These are phyloP conservation scores for Hyaena hyaena DNA, from an alignment of 2,113 vertebrate species.

Conservation along the genomic window DNA sequence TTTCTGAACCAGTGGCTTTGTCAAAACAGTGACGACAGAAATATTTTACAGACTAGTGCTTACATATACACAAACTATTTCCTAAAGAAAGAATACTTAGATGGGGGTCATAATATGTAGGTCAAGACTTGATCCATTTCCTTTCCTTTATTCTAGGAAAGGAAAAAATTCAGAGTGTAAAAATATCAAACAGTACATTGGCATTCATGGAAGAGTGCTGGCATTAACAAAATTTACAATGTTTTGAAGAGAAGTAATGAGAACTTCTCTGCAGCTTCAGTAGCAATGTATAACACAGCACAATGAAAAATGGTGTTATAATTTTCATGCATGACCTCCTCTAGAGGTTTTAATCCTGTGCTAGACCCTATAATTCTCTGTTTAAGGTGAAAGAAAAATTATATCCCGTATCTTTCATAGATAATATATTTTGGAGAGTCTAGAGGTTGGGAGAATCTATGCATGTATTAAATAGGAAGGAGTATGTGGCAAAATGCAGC, in stretches of 20 bases:
- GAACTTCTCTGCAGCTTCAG: slow-evolving; percentile 63
- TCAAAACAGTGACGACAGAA: not conserved
- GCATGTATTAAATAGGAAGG: slow-evolving; percentile 32
- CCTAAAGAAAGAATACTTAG: slow-evolving; percentile 38
- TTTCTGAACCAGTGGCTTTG: slow-evolving; percentile 34
- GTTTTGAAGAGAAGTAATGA: slow-evolving; percentile 76
- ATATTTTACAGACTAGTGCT: slow-evolving; percentile 17
- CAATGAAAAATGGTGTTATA: slow-evolving; percentile 69
- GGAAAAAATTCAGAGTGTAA: slow-evolving; percentile 17
- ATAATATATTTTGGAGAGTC: slow-evolving; percentile 47
- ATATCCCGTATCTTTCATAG: slow-evolving; percentile 49
- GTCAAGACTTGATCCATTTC: slow-evolving; percentile 41
- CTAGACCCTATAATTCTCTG: slow-evolving; percentile 67
- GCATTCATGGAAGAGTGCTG: slow-evolving; percentile 61
- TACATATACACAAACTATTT: slow-evolving; percentile 1
- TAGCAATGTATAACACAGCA: slow-evolving; percentile 47
- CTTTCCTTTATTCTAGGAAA: slow-evolving; percentile 51
- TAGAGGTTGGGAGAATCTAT: slow-evolving; percentile 28
- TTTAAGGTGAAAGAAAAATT: slow-evolving; percentile 63
- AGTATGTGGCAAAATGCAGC: not conserved
- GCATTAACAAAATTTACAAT: slow-evolving; percentile 79
- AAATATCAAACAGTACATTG: slow-evolving; percentile 58
- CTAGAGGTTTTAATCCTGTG: slow-evolving; percentile 58
- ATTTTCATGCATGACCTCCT: slow-evolving; percentile 73
- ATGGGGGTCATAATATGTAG: slow-evolving; percentile 19